Base-by-base conservation (phyloP, 2,888 invertebrate genomes). In the Drepanosiphum platanoidis region DNA sequence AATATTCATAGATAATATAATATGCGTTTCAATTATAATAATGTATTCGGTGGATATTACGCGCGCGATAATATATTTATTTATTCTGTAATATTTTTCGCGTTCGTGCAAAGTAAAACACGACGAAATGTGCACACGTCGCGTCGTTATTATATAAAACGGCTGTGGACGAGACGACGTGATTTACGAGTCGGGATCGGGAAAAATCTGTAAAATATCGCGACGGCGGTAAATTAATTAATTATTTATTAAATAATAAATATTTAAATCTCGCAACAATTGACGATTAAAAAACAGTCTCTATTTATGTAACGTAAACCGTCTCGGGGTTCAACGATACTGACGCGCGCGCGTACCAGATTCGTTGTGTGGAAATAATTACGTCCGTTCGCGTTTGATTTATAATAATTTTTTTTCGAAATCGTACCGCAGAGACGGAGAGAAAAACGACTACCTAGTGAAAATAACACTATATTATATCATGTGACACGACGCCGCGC, bases 371-470 rank as follows among this genome's bases (percentile, higher is more conserved):
- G 46, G 18, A 46, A 46, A 46, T 18, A 0, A 46, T 13, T 15
- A 13, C 11, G 15, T 52, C 52, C 22, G 8, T 22, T 52, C 2
- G 52, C 18, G 18, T 52, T 52, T 52, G 52, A 52, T 22, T 52
- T 52, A 22, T 52, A 52, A 22, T 52, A 18, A 22, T 52, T 5
- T 52, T 52, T 52, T 39, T 18, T 22, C 8, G 52, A 52, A n/a
- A n/a, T 5, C 4, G 52, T 5, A 18, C 18, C 15, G 52, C 22
- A 22, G 18, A 22, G 7, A 9, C 22, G 22, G 22, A 18, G 46
- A 78, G 75, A 58, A 75, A 78, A 64, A 42, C 77, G 39, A n/a
- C n/a, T n/a, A n/a, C n/a, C 36, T 34, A 39, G 77, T 27, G 27
- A 61, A 77, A 58, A 77, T 52, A 52, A 18, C 52, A 22, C 4